Evolutionary conservation across 2,113 vertebrate species (phyloP), one percentile per base, ranked within the genome.

Genomic region (Oncorhynchus kisutch): DNA sequence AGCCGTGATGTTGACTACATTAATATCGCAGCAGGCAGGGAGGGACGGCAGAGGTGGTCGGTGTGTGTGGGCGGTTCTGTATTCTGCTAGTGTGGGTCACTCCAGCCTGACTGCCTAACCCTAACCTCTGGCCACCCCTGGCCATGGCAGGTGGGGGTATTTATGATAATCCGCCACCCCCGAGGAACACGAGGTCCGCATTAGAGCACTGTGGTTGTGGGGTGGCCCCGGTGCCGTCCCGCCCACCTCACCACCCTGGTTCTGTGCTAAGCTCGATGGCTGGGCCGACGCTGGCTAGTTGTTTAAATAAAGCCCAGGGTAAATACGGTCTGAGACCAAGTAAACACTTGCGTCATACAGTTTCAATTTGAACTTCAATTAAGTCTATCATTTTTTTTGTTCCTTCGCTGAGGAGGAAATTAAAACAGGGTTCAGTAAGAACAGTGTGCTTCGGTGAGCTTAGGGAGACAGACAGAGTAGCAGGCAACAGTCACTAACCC

Each of bases 281-380:
- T 71, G 24, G 68, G 78, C 66, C 66, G 24, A 67, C 48, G 24
- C 45, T 67, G 25, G 22, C 49, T 39, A 16, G 75, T 68, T 72
- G 82, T 85, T 83, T 87, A 72, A 83, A 83, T 72, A 71, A 79
- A 80, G 77, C 83, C 70, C 64, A 18, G 82, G 75, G 87, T 85
- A 89, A 91, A 90, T 75, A 87, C 65, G 74, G 78, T 75, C 76
- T 68, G 71, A 81, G 67, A 83, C 73, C 77, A 78, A 85, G 79
- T 87, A 85, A 89, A 90, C 84, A 84, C 65, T 78, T 84, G 79
- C 24, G 77, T 91, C 90, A 89, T 34, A 16, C 82, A 82, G 68
- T 77, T 77, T 85, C 75, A 78, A 66, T 82, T 77, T 79, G 59
- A 76, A 60, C 48, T 78, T 82, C 11, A 24, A 83, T 84, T 83